These are phyloP conservation scores for Potorous gilbertii DNA, from an alignment of 2,797 vertebrate genomes.

Conservation along the genomic window DNA sequence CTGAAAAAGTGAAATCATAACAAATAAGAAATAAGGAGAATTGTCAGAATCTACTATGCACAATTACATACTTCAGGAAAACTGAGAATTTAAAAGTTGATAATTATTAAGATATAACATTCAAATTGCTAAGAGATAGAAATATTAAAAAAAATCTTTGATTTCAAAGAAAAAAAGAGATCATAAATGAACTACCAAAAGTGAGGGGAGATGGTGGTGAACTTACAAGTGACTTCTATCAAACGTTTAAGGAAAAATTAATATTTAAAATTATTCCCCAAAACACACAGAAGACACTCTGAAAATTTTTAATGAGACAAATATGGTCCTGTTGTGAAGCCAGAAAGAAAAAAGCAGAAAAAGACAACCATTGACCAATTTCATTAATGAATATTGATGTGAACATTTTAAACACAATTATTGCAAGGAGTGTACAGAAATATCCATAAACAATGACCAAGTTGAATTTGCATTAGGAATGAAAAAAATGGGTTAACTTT, in stretches of 20 bases:
- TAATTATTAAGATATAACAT: background rate
- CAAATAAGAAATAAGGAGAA: background rate
- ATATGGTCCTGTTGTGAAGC: background rate
- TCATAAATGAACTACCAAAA: background rate
- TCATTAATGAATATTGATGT: background rate
- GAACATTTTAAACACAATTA: background rate
- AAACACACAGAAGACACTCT: background rate
- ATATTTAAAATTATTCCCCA: background rate
- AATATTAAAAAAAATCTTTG: background rate
- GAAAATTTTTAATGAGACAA: background rate
- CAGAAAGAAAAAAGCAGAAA: background rate
- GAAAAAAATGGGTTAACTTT: background rate
- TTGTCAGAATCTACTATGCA: background rate
- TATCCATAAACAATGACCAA: background rate
- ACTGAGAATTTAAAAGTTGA: background rate
- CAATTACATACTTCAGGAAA: background rate
- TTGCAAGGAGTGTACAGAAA: background rate
- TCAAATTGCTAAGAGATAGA: too few species aligned
- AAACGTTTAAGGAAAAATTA: background rate
- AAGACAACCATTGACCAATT: background rate
- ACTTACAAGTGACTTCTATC: too few species aligned
- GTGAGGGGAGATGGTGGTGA: too few species aligned
- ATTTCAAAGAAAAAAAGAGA: background rate
- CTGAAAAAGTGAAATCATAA: background rate
- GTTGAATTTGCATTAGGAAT: background rate